These are phyloP conservation scores for Aselliscus stoliczkanus DNA, from an alignment of 2,797 vertebrate species.

Conservation along the genomic window DNA sequence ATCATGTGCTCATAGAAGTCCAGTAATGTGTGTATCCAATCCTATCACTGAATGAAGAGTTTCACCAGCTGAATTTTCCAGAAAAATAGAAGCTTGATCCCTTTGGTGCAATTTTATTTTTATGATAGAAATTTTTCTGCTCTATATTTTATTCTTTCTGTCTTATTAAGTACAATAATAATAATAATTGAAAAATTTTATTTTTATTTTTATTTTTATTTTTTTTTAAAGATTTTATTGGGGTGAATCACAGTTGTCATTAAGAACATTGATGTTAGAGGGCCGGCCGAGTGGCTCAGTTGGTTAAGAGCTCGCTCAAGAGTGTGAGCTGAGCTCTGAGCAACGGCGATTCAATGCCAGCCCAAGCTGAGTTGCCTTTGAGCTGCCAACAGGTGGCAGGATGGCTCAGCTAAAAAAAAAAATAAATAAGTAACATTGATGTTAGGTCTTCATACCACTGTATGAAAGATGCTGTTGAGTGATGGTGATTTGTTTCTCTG, in stretches of 20 bases:
- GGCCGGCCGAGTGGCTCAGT: no score
- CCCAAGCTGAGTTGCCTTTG: no score
- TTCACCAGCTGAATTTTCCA: not conserved
- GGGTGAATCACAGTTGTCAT: not conserved
- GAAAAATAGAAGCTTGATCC: not conserved
- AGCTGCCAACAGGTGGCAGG: no score
- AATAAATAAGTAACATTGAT: no score
- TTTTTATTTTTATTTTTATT: constrained; percentile 17
- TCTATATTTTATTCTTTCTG: not conserved
- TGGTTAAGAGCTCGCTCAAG: no score
- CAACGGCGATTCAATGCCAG: no score
- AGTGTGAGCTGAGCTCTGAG: no score
- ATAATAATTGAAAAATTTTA: not conserved
- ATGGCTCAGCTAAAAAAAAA: no score
- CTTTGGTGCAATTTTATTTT: constrained; percentile 17
- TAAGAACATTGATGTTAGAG: not conserved
- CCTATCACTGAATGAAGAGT: not conserved
- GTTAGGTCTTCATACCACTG: not conserved
- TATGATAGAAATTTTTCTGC: constrained; percentile 14
- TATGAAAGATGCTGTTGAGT: not conserved
- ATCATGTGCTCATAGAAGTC: not conserved
- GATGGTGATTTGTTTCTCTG: not conserved
- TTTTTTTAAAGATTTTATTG: no score
- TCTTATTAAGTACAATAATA: not conserved
- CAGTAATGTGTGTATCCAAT: not conserved